These are phyloP conservation scores for Maniola hyperantus DNA, from an alignment of 2,888 invertebrate species.

Conservation along the genomic window DNA sequence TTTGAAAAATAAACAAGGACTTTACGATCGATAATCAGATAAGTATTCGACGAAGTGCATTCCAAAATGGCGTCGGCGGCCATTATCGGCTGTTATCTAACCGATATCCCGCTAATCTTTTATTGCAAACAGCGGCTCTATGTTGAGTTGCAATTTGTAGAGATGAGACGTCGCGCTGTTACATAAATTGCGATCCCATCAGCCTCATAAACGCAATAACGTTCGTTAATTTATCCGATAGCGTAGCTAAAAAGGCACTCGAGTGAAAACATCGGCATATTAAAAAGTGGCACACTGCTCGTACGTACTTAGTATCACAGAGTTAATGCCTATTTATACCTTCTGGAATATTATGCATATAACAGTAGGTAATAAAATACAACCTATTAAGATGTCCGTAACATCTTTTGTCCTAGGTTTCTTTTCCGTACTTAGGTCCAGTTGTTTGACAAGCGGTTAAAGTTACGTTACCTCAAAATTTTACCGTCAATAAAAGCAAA, in stretches of 20 bases:
- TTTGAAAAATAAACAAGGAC: background rate
- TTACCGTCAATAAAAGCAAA: too few relatives aligned
- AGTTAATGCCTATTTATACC: too few relatives aligned
- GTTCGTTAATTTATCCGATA: constrained; percentile 31
- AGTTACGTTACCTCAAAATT: too few relatives aligned
- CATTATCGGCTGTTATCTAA: constrained; percentile 39
- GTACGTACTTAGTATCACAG: background rate
- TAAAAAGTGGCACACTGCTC: constrained; percentile 1
- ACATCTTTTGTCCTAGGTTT: too few relatives aligned
- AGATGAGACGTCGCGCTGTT: constrained; percentile 32
- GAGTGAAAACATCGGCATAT: constrained; percentile 10
- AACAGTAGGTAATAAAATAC: too few relatives aligned
- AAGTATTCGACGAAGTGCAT: constrained; percentile 33
- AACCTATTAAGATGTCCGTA: too few relatives aligned
- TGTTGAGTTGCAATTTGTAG: constrained; percentile 24
- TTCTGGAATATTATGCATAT: too few relatives aligned
- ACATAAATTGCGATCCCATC: constrained; percentile 30
- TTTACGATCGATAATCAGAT: constrained; percentile 26
- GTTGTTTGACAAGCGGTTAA: too few relatives aligned
- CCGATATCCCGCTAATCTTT: constrained; percentile 39
- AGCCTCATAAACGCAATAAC: constrained; percentile 28
- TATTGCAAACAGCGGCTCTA: constrained; percentile 31
- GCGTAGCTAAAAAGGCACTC: constrained; percentile 19
- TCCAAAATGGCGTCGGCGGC: constrained; percentile 30
- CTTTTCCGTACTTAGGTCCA: too few relatives aligned